phyloP scores from a whole-genome alignment of 2,113 vertebrate genomes.

The Felis chaus region DNA sequence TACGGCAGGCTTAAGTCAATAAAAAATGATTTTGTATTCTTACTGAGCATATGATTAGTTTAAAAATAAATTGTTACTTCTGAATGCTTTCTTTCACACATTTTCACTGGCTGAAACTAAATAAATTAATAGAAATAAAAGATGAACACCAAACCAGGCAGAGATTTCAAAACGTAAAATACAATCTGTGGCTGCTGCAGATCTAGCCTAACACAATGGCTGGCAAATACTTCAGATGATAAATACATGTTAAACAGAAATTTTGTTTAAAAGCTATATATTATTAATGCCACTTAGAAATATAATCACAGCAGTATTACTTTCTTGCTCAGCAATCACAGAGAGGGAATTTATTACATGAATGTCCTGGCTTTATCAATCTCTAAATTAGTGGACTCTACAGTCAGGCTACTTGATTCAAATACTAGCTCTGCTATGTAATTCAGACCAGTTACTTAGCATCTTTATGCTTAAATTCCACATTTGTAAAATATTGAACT shows the following conservation, averaged over 20 bases:
- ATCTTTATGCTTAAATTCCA: neutral
- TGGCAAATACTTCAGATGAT: neutral
- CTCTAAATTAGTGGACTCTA: neutral
- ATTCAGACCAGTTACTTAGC: neutral
- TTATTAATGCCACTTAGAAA: neutral
- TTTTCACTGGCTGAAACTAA: neutral
- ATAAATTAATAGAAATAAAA: neutral
- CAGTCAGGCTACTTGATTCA: neutral
- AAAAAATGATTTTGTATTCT: constrained; percentile 38
- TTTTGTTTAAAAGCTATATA: neutral
- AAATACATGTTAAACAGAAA: neutral
- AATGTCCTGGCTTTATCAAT: neutral
- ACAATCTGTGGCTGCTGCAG: neutral
- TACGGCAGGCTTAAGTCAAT: constrained; percentile 24
- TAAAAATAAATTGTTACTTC: constrained; percentile 32
- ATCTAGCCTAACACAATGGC: neutral
- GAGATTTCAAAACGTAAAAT: neutral
- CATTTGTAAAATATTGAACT: neutral
- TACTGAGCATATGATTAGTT: neutral
- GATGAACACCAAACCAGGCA: neutral
- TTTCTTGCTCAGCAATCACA: neutral
- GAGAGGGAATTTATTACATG: neutral
- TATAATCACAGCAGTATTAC: neutral
- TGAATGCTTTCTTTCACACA: constrained; percentile 17
- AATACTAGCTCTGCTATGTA: neutral